Conservation (phyloP, 2,797 vertebrate genomes). For the Limnodromus scolopaceus region DNA sequence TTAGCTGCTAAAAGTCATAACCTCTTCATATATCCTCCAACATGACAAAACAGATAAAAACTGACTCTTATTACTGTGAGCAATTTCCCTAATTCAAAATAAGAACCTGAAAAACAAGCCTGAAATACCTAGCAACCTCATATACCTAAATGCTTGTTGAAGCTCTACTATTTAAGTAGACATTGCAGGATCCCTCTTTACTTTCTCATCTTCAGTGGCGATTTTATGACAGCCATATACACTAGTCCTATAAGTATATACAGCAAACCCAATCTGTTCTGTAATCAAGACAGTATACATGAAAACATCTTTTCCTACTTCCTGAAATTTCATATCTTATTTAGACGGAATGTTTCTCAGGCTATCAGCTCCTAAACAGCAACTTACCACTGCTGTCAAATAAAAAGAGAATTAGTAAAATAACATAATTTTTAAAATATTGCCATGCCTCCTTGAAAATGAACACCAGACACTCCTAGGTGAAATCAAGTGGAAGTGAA, state of each 20-base stretch:
- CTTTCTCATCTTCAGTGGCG: not conserved
- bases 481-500: not conserved
- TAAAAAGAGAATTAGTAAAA: not conserved
- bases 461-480: not conserved
- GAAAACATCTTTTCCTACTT: not conserved
- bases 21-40: not conserved
- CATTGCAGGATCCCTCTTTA: not conserved
- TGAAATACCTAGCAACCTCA: not conserved
- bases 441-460: not conserved
- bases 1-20: not conserved
- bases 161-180: not conserved
- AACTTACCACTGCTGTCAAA: not conserved
- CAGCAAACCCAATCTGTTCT: not conserved
- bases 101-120: not conserved
- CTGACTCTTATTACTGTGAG: not conserved
- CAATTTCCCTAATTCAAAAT: not conserved
- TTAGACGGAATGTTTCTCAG: not conserved
- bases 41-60: not conserved
- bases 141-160: not conserved
- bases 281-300: not conserved
- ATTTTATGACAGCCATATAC: not conserved
- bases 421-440: not conserved
- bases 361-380: not conserved
- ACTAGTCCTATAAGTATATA: rapidly evolving
- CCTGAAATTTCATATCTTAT: not conserved